Conservation (phyloP, 2,797 vertebrate genomes). For the Danio choprae region DNA sequence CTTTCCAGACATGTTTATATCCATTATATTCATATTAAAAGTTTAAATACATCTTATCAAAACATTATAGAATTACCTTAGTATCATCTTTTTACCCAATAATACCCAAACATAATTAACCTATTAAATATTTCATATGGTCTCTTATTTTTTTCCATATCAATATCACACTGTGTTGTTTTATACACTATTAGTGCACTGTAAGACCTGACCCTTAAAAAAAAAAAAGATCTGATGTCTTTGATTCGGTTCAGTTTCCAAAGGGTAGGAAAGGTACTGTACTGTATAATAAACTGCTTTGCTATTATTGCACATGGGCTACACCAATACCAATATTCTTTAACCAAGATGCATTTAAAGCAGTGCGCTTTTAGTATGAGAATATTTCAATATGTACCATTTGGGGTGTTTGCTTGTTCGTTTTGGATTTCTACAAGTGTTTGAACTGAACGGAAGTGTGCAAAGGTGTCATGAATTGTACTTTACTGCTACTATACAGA, state of each 20-base stretch:
- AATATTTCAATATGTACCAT: conserved; percentile 16
- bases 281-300: neutral
- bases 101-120: too few relatives aligned
- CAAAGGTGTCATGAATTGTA: neutral
- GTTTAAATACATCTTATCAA: too few relatives aligned
- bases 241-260: neutral
- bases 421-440: conserved; percentile 1
- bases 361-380: neutral
- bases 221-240: neutral
- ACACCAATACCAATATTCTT: neutral
- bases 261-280: neutral
- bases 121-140: too few relatives aligned
- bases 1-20: too few relatives aligned
- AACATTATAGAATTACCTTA: too few relatives aligned
- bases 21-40: too few relatives aligned
- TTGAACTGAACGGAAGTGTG: neutral
- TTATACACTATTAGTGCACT: conserved; percentile 10
- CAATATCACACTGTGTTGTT: neutral
- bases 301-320: neutral
- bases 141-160: too few relatives aligned
- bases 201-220: neutral
- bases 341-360: neutral
- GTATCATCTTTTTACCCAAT: too few relatives aligned
- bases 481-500: neutral
- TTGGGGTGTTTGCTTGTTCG: neutral